Percentiles rank a stretch among this genome's conserved stretches.
Conservation (phyloP, 2,797 vertebrate species). For the Cheirogaleus major region DNA sequence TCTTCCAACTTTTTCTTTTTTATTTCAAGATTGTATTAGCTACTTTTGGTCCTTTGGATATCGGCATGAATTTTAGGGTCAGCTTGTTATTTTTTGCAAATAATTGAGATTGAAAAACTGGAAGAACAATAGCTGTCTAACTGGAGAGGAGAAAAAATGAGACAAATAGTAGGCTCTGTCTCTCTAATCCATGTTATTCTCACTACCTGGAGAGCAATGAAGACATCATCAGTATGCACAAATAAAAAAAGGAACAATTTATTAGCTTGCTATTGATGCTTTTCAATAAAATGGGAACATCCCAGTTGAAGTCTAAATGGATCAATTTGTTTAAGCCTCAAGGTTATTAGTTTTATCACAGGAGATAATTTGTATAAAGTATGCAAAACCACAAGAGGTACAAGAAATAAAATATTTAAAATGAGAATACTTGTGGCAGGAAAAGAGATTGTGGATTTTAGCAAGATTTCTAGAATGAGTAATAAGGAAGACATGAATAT, state of each 20-base stretch:
- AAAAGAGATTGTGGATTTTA: neutral
- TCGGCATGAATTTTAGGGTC: neutral
- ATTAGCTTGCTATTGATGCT: neutral
- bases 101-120: neutral
- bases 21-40: neutral
- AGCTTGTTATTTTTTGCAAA: neutral
- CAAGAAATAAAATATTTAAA: constrained; percentile 12
- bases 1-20: neutral
- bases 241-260: neutral
- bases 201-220: neutral
- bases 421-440: neutral
- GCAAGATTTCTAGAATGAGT: neutral
- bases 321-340: neutral
- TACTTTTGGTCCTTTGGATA: neutral
- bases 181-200: neutral
- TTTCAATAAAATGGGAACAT: neutral
- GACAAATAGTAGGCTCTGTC: neutral
- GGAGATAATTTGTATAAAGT: neutral
- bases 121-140: neutral
- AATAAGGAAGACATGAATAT: neutral
- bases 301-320: neutral
- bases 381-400: neutral
- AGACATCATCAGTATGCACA: neutral
- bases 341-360: neutral
- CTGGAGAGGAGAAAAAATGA: neutral